These are phyloP conservation scores for Stomorhina lunata DNA, from an alignment of 2,888 invertebrate genomes.

Conservation along the genomic window DNA sequence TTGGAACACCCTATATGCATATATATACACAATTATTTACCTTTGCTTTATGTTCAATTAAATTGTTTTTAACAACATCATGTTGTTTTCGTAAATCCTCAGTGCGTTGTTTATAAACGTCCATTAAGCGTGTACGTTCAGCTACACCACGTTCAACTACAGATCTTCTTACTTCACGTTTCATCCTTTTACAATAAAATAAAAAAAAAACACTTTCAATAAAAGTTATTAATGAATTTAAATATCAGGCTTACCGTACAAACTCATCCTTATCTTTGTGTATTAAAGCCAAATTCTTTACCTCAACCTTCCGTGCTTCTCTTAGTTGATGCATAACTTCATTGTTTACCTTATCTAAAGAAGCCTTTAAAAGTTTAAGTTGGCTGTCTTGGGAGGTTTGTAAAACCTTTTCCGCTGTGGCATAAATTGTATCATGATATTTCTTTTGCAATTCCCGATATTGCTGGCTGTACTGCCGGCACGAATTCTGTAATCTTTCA, in stretches of 20 bases:
- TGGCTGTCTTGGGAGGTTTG: constrained; percentile 89
- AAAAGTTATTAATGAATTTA: not conserved
- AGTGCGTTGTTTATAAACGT: constrained; percentile 87
- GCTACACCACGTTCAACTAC: constrained; percentile 93
- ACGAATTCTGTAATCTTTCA: constrained; percentile 83
- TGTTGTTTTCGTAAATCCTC: constrained; percentile 89
- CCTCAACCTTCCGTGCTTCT: constrained; percentile 91
- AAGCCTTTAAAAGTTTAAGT: constrained; percentile 87
- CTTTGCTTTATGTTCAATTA: constrained; percentile 85
- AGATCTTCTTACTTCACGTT: constrained; percentile 79
- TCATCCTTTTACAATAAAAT: constrained; percentile 75
- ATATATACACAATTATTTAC: too few species aligned
- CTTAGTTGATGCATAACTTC: constrained; percentile 91
- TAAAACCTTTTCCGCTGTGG: constrained; percentile 89
- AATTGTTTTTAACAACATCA: constrained; percentile 86
- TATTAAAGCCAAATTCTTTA: constrained; percentile 91
- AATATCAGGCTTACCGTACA: constrained; percentile 84
- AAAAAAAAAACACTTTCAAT: not conserved
- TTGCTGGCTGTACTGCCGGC: constrained; percentile 85
- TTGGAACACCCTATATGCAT: too few species aligned
- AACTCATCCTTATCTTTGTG: constrained; percentile 96
- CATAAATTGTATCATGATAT: constrained; percentile 89
- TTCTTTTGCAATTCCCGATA: constrained; percentile 90
- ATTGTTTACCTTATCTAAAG: constrained; percentile 86
- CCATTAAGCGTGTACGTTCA: constrained; percentile 90